phyloP scores from a whole-genome alignment of 2,113 vertebrate species.

The Oreocharis arfaki region DNA sequence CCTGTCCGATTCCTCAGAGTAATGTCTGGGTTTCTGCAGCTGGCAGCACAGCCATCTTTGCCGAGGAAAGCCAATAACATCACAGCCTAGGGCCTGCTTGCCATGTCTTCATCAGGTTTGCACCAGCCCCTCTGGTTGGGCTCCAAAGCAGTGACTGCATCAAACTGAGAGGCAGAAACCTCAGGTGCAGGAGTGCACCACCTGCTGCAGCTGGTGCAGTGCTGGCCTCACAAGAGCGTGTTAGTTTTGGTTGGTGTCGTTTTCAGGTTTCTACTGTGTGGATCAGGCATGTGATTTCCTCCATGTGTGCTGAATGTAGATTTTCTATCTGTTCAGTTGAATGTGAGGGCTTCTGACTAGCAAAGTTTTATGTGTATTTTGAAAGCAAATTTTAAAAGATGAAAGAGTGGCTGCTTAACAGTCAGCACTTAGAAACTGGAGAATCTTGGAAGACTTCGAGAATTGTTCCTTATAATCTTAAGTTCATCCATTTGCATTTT shows the following conservation, averaged over 20 bases:
- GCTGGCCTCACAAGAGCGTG: background rate
- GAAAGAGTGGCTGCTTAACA: background rate
- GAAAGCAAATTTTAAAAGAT: background rate
- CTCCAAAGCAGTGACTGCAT: background rate
- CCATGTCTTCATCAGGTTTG: background rate
- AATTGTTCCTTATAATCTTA: background rate
- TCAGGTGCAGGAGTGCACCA: fast-evolving
- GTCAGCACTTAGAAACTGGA: background rate
- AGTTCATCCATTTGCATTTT: background rate
- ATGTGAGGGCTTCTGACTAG: background rate
- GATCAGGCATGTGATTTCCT: background rate
- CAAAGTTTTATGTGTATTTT: background rate
- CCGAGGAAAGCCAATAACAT: background rate
- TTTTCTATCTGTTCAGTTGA: fast-evolving
- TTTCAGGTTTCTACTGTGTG: background rate
- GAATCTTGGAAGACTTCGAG: background rate
- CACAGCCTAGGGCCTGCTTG: background rate
- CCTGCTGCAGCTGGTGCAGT: background rate
- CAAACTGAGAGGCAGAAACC: background rate
- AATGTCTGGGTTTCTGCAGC: background rate
- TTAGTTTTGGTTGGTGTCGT: background rate
- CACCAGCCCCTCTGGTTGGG: background rate
- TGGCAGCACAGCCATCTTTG: background rate
- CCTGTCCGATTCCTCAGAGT: background rate
- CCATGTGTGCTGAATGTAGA: fast-evolving